Evolutionary conservation across 2,113 vertebrate genomes (phyloP), one percentile per base, ranked within the genome.

Genomic region (Rhynchomys soricoides): DNA sequence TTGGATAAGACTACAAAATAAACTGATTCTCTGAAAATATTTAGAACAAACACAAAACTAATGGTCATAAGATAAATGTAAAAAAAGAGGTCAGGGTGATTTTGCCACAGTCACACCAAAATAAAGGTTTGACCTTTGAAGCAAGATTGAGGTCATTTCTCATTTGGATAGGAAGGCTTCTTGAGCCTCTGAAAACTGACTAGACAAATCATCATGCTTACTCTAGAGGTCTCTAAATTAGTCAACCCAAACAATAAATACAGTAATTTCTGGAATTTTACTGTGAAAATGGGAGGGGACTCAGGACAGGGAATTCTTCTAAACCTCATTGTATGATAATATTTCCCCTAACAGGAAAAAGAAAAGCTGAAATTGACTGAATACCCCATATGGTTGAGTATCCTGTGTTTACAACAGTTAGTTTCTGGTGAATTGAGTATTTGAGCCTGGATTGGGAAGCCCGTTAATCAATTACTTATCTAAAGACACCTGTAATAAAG

Each of bases 111-210:
- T 70, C 50, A 95, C 10, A 75, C 34, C 16, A 95, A 83, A 91
- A 93, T 86, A 79, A 90, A 89, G 71, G 24, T 24, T 78, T 92
- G n/a, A 13, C 43, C 91, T 89, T 97, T 95, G 91, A 97, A 96
- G 50, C 71, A 34, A 88, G 34, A 40, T 62, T 95, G 34, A 52
- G 57, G 13, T 10, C 94, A 12, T 83, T 89, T 66, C 74, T 78
- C 34, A 82, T 93, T 96, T 92, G 50, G 19, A 81, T 73, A 82
- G 26, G 21, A 91, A 62, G 55, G 10, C 37, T 88, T 97, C 62
- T 79, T 93, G 85, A 95, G 37, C 13, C 52, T 90, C 68, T 89
- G 62, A 68, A 96, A 98, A 93, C 43, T 29, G 82, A 24, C 37
- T 75, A 91, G 94, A 89, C 7, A 97, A 97, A 86, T 96, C 34